phyloP scores from a whole-genome alignment of 2,888 invertebrate species.

The Gari tellinella region DNA sequence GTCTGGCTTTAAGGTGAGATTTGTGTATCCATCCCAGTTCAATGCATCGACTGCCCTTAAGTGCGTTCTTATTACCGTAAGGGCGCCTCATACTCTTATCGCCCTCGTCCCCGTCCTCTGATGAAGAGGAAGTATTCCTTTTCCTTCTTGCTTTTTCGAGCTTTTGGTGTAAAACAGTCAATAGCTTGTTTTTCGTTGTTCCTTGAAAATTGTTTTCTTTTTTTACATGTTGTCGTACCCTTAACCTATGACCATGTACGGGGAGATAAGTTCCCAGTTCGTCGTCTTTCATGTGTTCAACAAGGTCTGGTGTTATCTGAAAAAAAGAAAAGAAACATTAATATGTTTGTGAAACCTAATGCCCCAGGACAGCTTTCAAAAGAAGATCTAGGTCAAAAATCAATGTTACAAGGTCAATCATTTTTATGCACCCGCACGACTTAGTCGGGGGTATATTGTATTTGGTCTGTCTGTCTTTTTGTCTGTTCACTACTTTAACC shows the following conservation, averaged over 20 bases:
- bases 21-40: slow-evolving; percentile 35
- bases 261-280: slow-evolving; percentile 18
- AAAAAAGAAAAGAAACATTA: too few species aligned
- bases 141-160: slow-evolving; percentile 14
- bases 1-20: slow-evolving; percentile 3
- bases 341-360: too few species aligned
- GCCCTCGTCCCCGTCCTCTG: neutral
- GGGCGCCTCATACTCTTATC: slow-evolving; percentile 16
- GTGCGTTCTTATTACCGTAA: slow-evolving; percentile 25
- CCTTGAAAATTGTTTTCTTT: slow-evolving; percentile 1
- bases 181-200: slow-evolving; percentile 15
- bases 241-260: slow-evolving; percentile 13
- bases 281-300: slow-evolving; percentile 15
- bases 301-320: slow-evolving; percentile 29
- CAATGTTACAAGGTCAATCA: too few species aligned
- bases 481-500: too few species aligned
- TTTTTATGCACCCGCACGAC: too few species aligned
- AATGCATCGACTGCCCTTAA: slow-evolving; percentile 1
- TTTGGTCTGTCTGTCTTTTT: too few species aligned
- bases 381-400: too few species aligned
- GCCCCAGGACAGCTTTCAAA: too few species aligned
- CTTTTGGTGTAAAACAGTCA: slow-evolving; percentile 11
- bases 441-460: too few species aligned
- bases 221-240: slow-evolving; percentile 8
- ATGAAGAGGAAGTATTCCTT: neutral